These are phyloP conservation scores for Olivierus martensii DNA, from an alignment of 1,140 invertebrate genomes.

Conservation along the genomic window DNA sequence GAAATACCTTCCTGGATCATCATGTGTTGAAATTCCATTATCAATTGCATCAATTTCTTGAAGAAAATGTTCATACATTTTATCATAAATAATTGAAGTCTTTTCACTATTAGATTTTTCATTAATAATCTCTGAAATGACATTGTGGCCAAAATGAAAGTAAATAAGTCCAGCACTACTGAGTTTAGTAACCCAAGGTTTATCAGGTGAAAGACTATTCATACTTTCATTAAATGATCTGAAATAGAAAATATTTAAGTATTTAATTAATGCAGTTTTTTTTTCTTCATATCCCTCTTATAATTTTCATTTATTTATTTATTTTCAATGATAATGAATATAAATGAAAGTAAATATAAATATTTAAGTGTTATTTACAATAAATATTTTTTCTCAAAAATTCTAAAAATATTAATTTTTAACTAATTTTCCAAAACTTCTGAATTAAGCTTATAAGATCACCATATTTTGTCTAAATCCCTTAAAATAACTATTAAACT, in stretches of 20 bases:
- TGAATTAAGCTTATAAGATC: too few relatives aligned
- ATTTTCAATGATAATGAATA: too few relatives aligned
- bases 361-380: too few relatives aligned
- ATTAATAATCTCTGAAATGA: constrained; percentile 44
- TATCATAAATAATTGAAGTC: constrained; percentile 50
- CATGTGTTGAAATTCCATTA: constrained; percentile 73
- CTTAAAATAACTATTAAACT: too few relatives aligned
- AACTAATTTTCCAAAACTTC: too few relatives aligned
- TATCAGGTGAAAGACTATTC: constrained; percentile 39
- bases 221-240: constrained; percentile 53
- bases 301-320: too few relatives aligned
- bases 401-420: too few relatives aligned
- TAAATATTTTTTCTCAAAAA: too few relatives aligned
- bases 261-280: too few relatives aligned
- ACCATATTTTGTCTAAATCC: too few relatives aligned
- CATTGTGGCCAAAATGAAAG: constrained; percentile 69
- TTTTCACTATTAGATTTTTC: constrained; percentile 20
- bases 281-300: too few relatives aligned
- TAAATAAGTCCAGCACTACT: constrained; percentile 94
- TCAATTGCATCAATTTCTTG: constrained; percentile 94
- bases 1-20: constrained; percentile 41
- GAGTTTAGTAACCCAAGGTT: constrained; percentile 50
- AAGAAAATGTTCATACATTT: constrained; percentile 79
- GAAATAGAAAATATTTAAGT: not conserved
- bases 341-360: too few relatives aligned